These are phyloP conservation scores for Nyctibius grandis DNA, from an alignment of 2,797 vertebrate genomes.

Conservation along the genomic window DNA sequence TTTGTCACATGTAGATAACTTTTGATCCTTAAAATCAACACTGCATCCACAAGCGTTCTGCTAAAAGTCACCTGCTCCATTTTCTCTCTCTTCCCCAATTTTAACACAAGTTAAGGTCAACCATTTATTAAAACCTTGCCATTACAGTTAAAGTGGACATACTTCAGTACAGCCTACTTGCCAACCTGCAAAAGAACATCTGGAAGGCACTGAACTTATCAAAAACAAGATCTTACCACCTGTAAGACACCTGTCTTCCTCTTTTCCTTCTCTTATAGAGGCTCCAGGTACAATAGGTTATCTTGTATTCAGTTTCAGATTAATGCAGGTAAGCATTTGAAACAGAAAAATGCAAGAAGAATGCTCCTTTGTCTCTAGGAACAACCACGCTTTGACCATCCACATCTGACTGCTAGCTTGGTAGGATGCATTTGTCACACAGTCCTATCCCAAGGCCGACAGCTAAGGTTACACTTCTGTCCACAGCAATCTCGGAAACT, in stretches of 20 bases:
- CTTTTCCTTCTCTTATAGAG: neutral
- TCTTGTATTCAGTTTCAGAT: neutral
- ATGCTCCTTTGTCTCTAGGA: neutral
- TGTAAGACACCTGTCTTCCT: neutral
- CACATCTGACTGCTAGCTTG: neutral
- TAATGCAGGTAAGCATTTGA: neutral
- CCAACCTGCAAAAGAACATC: neutral
- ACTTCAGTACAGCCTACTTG: neutral
- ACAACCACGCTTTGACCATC: neutral
- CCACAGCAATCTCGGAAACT: neutral
- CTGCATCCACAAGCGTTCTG: neutral
- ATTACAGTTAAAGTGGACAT: neutral
- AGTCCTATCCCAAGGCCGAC: neutral
- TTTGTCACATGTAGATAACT: neutral
- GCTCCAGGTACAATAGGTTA: neutral
- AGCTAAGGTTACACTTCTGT: neutral
- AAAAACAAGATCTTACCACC: neutral
- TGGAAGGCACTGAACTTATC: neutral
- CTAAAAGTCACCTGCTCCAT: neutral
- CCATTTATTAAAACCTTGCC: neutral
- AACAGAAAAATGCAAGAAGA: neutral
- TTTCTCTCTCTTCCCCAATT: neutral
- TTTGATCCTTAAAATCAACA: constrained; percentile 18
- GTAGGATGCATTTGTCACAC: neutral
- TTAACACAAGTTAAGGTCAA: neutral